Evolutionary conservation across 1,140 invertebrate genomes (phyloP).

Genomic region (Drosophila orena): DNA sequence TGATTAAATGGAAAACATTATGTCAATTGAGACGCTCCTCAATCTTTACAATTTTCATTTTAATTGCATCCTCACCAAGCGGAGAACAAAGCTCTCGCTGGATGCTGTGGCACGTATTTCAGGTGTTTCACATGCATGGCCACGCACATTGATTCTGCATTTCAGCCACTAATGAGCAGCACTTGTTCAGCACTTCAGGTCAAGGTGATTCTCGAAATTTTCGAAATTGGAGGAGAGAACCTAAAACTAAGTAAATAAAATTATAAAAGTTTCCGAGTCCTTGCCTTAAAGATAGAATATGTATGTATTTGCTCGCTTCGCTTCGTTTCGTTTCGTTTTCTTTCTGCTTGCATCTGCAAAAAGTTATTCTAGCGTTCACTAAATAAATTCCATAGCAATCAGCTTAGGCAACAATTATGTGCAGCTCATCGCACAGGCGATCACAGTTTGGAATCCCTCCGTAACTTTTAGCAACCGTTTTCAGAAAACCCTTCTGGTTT

Average conservation of each 20-base stretch:
- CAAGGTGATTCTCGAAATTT: neutral
- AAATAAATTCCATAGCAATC: slow-evolving; percentile 29
- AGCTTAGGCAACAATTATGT: slow-evolving; percentile 56
- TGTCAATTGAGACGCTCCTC: neutral
- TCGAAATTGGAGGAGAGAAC: no score
- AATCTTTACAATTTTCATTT: slow-evolving; percentile 6
- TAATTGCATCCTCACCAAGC: slow-evolving; percentile 8
- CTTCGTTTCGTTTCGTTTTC: neutral
- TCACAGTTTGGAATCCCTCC: slow-evolving; percentile 11
- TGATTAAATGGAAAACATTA: slow-evolving; percentile 54
- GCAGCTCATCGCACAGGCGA: slow-evolving; percentile 66
- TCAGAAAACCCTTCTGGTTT: slow-evolving; percentile 26
- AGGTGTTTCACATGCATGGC: slow-evolving; percentile 17
- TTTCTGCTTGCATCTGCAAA: neutral
- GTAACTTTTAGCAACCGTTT: neutral
- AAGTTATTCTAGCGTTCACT: slow-evolving; percentile 9
- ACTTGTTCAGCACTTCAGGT: slow-evolving; percentile 10
- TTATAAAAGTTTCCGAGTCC: no score
- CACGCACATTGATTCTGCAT: slow-evolving; percentile 27
- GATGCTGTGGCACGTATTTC: neutral
- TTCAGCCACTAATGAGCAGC: slow-evolving; percentile 38
- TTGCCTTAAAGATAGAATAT: neutral
- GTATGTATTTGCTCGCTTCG: neutral
- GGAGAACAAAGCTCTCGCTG: neutral
- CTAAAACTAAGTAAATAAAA: no score